These are phyloP conservation scores for Ceyx margarethae DNA, from an alignment of 2,113 vertebrate species.

Conservation along the genomic window DNA sequence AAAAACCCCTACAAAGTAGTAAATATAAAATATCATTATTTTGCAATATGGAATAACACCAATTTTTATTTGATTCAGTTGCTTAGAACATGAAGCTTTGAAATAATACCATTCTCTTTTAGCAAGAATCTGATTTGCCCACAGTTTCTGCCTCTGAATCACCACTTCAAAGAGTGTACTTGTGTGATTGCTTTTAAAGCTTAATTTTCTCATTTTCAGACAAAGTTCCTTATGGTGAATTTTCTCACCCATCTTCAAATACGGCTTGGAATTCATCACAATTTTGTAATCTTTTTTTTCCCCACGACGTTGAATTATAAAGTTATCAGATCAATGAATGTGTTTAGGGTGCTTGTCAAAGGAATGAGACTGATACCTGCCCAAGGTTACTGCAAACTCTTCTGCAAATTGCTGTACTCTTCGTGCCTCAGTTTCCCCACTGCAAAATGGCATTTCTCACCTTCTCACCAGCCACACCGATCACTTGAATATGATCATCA, in stretches of 20 bases:
- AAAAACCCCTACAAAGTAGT: not conserved
- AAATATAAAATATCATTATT: not conserved
- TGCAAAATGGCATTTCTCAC: not conserved
- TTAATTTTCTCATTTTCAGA: not conserved
- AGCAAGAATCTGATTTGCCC: not conserved
- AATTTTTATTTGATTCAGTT: slow-evolving; percentile 8
- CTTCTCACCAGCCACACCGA: not conserved
- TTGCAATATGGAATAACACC: not conserved
- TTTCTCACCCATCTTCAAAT: not conserved
- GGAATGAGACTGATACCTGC: not conserved
- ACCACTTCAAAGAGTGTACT: not conserved
- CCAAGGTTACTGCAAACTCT: not conserved
- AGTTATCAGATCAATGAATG: not conserved
- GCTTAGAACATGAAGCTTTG: not conserved
- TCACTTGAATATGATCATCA: not conserved
- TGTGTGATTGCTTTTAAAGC: not conserved
- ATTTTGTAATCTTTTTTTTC: not conserved
- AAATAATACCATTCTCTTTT: not conserved
- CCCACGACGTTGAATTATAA: not conserved
- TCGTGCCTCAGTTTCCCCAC: not conserved
- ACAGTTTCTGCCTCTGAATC: not conserved
- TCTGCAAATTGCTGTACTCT: not conserved
- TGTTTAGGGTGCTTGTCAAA: not conserved
- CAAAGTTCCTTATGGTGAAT: not conserved
- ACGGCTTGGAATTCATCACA: not conserved